Percentiles rank a stretch among this genome's conserved stretches.
Conservation (phyloP, 30 jellyfish, hydroid and myxozoan genomes). For the Aurelia aurita complex sp. Pacific region DNA sequence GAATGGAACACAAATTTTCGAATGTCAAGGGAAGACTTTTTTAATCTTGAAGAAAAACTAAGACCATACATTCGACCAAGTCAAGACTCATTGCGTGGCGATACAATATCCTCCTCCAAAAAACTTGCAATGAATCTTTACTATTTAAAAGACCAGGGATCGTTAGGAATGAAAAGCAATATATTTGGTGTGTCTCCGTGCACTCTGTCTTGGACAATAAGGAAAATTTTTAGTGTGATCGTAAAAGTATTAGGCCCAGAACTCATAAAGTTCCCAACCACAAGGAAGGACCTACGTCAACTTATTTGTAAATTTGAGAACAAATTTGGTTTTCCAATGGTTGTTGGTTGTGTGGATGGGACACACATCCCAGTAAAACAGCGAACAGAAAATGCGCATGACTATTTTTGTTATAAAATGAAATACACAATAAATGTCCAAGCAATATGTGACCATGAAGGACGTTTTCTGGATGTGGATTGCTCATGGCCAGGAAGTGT, state of each 20-base stretch:
- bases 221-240: conserved; percentile 17
- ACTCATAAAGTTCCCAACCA: conserved; percentile 15
- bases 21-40: conserved; percentile 36
- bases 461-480: conserved; percentile 56
- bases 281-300: conserved; percentile 30
- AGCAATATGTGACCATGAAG: conserved; percentile 69
- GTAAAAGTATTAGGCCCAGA: conserved; percentile 4
- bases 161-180: conserved; percentile 8
- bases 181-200: conserved; percentile 11
- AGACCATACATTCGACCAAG: conserved; percentile 5
- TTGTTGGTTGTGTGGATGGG: conserved; percentile 42
- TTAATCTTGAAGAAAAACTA: conserved; percentile 5
- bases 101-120: not conserved
- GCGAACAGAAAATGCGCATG: conserved; percentile 82
- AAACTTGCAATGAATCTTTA: not conserved
- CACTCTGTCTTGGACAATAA: conserved; percentile 14
- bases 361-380: conserved; percentile 53
- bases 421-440: conserved; percentile 61
- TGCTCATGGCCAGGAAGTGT: not conserved
- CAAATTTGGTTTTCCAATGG: conserved; percentile 51
- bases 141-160: conserved; percentile 8
- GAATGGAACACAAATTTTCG: conserved; percentile 29
- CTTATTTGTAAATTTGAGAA: conserved; percentile 25
- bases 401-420: conserved; percentile 71
- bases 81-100: not conserved